phyloP scores from a whole-genome alignment of 2,888 invertebrate species.

The Caenorhabditis sp. region DNA sequence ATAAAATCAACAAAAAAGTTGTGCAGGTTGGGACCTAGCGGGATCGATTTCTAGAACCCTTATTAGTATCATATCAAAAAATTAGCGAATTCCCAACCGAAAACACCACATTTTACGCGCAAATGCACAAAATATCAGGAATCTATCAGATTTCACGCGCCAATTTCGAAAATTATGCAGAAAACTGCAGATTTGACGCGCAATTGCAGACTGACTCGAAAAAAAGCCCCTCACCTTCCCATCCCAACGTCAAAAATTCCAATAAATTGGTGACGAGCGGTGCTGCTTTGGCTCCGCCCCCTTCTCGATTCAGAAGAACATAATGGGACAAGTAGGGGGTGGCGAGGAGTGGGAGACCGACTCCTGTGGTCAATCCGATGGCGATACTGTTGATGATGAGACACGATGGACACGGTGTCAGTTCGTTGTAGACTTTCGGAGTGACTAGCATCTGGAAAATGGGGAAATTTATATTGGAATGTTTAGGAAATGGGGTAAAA shows the following conservation, averaged over 20 bases:
- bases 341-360: conserved; percentile 75
- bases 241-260: conserved; percentile 69
- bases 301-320: conserved; percentile 63
- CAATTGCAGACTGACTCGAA: not conserved
- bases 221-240: conserved; percentile 46
- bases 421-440: conserved; percentile 64
- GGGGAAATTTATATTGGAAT: not conserved
- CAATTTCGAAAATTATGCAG: too few relatives aligned
- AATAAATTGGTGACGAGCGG: conserved; percentile 62
- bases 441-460: conserved; percentile 56
- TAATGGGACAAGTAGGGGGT: conserved; percentile 77
- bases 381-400: conserved; percentile 64
- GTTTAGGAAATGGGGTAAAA: not conserved
- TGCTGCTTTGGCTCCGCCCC: conserved; percentile 5
- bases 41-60: too few relatives aligned
- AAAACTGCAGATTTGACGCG: too few relatives aligned
- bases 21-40: too few relatives aligned
- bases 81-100: too few relatives aligned
- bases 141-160: too few relatives aligned
- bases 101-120: too few relatives aligned
- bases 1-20: too few relatives aligned
- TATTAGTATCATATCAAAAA: too few relatives aligned
- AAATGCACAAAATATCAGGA: too few relatives aligned
- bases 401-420: conserved; percentile 68
- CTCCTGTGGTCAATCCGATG: conserved; percentile 70